Evolutionary conservation across 2,797 vertebrate genomes (phyloP).

Genomic region (Parauchenoglanis ngamensis): DNA sequence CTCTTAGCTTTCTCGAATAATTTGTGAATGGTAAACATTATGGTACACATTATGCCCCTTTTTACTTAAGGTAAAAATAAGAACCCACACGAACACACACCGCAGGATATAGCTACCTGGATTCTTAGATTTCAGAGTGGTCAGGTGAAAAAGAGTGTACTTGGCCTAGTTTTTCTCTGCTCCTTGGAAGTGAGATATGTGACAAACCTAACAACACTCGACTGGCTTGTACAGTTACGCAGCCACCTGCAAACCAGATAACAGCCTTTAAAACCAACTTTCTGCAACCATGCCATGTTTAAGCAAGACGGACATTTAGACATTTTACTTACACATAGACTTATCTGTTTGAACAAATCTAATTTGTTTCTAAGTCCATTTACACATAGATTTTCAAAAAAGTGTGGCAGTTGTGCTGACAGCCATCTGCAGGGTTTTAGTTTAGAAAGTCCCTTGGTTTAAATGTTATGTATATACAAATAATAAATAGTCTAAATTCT

Average conservation of each 20-base stretch:
- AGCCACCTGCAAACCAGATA: slow-evolving; percentile 1
- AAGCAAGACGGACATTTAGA: background rate
- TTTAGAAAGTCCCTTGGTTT: background rate
- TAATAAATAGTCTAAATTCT: background rate
- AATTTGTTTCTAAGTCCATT: no score
- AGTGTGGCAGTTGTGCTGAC: background rate
- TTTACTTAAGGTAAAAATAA: background rate
- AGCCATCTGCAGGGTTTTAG: background rate
- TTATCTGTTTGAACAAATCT: no score
- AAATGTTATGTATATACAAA: background rate
- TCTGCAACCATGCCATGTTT: background rate
- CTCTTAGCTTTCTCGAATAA: background rate
- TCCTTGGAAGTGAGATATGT: slow-evolving; percentile 25
- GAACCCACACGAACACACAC: background rate
- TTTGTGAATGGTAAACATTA: background rate
- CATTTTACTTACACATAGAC: no score
- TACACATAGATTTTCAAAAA: background rate
- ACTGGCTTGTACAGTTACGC: slow-evolving; percentile 24
- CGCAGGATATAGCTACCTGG: background rate
- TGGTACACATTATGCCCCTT: background rate
- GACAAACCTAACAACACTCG: background rate
- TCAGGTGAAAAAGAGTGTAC: background rate
- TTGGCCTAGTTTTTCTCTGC: slow-evolving; percentile 28
- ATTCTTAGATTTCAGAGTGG: slow-evolving; percentile 8
- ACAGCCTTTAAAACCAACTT: background rate